phyloP scores from a whole-genome alignment of 2,113 vertebrate species.

The Sinocyclocheilus rhinocerous region DNA sequence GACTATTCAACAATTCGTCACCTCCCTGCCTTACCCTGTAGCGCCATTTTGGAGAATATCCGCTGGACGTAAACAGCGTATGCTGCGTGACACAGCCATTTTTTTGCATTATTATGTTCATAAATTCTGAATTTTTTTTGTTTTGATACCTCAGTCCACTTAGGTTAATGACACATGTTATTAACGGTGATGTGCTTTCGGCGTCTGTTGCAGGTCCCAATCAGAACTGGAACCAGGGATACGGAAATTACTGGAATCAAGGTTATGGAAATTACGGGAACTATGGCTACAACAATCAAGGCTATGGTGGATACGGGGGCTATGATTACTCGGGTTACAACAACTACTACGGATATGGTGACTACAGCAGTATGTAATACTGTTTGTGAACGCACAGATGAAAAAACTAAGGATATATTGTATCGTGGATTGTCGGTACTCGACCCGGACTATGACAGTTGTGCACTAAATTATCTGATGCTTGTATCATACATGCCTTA shows the following conservation, averaged over 20 bases:
- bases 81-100: no score
- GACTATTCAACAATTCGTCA: no score
- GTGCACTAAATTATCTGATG: conserved; percentile 61
- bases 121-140: neutral
- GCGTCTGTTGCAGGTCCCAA: conserved; percentile 81
- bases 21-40: no score
- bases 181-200: neutral
- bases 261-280: conserved; percentile 89
- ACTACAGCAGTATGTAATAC: conserved; percentile 93
- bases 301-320: conserved; percentile 94
- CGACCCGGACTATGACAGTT: conserved; percentile 50
- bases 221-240: conserved; percentile 98
- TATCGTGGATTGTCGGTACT: conserved; percentile 60
- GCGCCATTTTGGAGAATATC: no score
- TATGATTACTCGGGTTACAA: conserved; percentile 99
- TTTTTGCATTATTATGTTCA: neutral
- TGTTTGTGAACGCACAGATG: conserved; percentile 60
- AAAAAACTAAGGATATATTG: conserved; percentile 62
- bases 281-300: conserved; percentile 97
- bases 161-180: neutral
- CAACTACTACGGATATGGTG: conserved; percentile 98
- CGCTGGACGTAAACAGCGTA: no score
- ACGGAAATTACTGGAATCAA: conserved; percentile 98
- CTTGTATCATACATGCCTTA: conserved; percentile 46
- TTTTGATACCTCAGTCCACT: neutral